Conservation (phyloP, 2,888 invertebrate species). For the Harpalus rubripes region DNA sequence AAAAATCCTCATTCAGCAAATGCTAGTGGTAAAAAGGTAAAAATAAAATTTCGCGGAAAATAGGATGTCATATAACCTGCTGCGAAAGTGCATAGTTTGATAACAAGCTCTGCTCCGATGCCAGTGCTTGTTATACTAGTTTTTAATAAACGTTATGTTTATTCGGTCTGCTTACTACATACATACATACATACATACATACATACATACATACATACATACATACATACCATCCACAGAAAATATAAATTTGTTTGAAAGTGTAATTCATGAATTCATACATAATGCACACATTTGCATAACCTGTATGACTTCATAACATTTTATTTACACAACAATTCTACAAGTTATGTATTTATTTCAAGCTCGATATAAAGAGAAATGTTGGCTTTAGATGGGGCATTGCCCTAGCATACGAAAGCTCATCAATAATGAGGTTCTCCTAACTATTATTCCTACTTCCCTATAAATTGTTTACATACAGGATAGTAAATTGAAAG, state of each 20-base stretch:
- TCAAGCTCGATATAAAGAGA: neutral
- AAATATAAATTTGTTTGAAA: conserved; percentile 16
- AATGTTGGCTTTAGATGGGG: no score
- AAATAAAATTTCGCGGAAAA: neutral
- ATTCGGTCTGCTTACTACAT: neutral
- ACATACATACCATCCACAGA: neutral
- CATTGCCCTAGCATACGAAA: no score
- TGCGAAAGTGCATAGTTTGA: neutral
- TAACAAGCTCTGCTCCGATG: neutral
- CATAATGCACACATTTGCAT: conserved; percentile 21
- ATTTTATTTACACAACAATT: conserved; percentile 14
- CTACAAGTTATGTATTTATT: conserved; percentile 16
- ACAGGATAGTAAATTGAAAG: neutral
- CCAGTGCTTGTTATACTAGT: neutral
- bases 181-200: neutral
- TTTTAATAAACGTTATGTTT: conserved; percentile 14
- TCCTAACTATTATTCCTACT: neutral
- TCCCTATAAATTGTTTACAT: neutral
- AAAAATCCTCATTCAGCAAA: conserved; percentile 25
- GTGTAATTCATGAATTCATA: conserved; percentile 24
- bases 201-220: no score
- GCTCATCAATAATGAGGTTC: no score
- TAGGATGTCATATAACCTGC: neutral
- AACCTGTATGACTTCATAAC: conserved; percentile 20
- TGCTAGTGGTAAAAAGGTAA: neutral